phyloP scores from a whole-genome alignment of 2,888 invertebrate genomes.

The Vesta saturnalis region DNA sequence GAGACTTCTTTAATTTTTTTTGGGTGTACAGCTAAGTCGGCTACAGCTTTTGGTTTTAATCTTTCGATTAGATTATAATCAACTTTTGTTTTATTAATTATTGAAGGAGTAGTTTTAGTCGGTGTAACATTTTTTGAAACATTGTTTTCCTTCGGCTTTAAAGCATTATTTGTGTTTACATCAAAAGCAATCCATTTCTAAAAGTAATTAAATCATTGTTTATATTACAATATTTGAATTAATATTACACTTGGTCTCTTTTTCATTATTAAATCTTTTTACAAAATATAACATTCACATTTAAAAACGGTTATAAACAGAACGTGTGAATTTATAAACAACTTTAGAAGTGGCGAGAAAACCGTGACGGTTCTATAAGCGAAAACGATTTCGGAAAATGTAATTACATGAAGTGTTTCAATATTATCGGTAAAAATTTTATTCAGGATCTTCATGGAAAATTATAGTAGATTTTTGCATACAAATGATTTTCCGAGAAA shows the following conservation, averaged over 20 bases:
- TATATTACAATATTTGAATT: slow-evolving; percentile 1
- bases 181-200: slow-evolving; percentile 46
- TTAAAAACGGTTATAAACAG: too few species aligned
- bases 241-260: slow-evolving; percentile 1
- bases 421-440: too few species aligned
- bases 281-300: too few species aligned
- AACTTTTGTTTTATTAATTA: slow-evolving; percentile 13
- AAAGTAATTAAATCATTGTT: slow-evolving; percentile 9
- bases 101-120: not conserved
- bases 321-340: too few species aligned
- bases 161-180: slow-evolving; percentile 29
- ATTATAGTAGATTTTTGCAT: too few species aligned
- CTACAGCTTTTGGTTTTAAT: slow-evolving; percentile 68
- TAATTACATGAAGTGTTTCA: too few species aligned
- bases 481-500: too few species aligned
- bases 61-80: slow-evolving; percentile 68
- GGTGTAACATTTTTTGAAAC: slow-evolving; percentile 8
- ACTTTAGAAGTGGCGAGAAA: too few species aligned
- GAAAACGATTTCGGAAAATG: too few species aligned
- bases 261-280: slow-evolving; percentile 21
- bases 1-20: slow-evolving; percentile 81
- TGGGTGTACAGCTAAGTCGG: slow-evolving; percentile 77
- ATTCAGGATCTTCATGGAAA: too few species aligned
- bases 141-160: not conserved
- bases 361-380: too few species aligned